Percentiles rank a stretch among this genome's conserved stretches.
Evolutionary conservation across 1,140 invertebrate species (phyloP).

Genomic region (Cydia pomonella): DNA sequence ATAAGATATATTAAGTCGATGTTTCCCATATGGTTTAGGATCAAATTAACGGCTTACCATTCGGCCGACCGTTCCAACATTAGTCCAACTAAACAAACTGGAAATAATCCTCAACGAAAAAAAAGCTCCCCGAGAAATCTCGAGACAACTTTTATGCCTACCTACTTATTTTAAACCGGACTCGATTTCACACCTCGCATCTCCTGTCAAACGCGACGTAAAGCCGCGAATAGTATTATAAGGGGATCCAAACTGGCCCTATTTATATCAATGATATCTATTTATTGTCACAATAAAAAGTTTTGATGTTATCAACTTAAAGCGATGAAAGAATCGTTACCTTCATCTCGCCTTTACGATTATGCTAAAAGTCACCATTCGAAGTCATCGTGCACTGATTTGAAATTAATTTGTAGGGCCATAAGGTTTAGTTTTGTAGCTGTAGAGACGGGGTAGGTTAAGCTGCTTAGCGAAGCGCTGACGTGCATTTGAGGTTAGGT

Average conservation of each 20-base stretch:
- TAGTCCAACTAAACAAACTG: conserved; percentile 72
- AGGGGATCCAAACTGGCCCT: conserved; percentile 70
- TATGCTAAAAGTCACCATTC: conserved; percentile 73
- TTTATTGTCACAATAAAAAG: conserved; percentile 78
- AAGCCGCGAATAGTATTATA: conserved; percentile 75
- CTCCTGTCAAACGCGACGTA: conserved; percentile 76
- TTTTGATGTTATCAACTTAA: conserved; percentile 74
- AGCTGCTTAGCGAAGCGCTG: conserved; percentile 71
- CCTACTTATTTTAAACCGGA: conserved; percentile 76
- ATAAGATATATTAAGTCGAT: background rate
- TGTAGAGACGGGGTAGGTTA: conserved; percentile 56
- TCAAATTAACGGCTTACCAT: conserved; percentile 50
- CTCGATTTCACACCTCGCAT: conserved; percentile 78
- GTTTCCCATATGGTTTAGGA: conserved; percentile 22
- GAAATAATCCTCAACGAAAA: conserved; percentile 68
- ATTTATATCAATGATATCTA: conserved; percentile 79
- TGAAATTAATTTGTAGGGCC: conserved; percentile 33
- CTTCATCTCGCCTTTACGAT: conserved; percentile 66
- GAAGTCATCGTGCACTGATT: conserved; percentile 33
- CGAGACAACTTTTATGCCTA: conserved; percentile 52
- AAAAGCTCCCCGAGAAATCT: conserved; percentile 67
- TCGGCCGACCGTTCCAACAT: conserved; percentile 59
- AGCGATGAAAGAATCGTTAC: conserved; percentile 77
- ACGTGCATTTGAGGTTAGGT: conserved; percentile 63
- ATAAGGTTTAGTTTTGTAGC: conserved; percentile 51